A percentile compares a stretch with the other conserved stretches of the same genome.
Conservation (phyloP, 2,797 vertebrate genomes). For the Tolypeutes matacus region DNA sequence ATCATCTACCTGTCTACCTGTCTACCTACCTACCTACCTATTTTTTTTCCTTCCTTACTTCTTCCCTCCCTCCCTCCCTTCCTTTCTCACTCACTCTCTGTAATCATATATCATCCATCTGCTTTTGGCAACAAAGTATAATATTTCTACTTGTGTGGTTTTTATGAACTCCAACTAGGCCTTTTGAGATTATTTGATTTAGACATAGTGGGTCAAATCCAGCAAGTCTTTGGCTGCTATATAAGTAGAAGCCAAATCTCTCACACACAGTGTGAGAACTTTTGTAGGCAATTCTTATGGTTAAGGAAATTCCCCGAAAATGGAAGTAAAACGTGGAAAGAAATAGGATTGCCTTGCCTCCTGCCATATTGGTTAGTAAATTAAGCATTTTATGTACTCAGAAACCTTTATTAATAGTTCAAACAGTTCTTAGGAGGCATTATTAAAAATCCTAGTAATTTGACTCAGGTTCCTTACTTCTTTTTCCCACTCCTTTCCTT, state of each 20-base stretch:
- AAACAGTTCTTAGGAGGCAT: background rate
- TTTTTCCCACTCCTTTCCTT: background rate
- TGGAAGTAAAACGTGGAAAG: slow-evolving; percentile 39
- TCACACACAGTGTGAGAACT: background rate
- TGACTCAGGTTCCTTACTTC: background rate
- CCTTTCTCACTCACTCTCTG: background rate
- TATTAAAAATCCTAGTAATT: background rate
- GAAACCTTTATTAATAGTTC: slow-evolving; percentile 58
- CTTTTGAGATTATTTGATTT: slow-evolving; percentile 72
- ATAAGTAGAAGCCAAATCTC: slow-evolving; percentile 49
- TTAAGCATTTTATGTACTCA: background rate
- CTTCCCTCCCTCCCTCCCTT: background rate
- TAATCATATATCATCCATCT: background rate
- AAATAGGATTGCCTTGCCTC: slow-evolving; percentile 24
- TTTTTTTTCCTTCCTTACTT: too few species aligned
- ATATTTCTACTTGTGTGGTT: slow-evolving; percentile 58
- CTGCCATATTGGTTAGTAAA: background rate
- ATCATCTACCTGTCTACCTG: background rate
- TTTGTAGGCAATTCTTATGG: slow-evolving; percentile 43
- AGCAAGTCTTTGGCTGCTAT: background rate
- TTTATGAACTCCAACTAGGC: slow-evolving; percentile 51
- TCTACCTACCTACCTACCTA: background rate
- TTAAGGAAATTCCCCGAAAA: slow-evolving; percentile 52
- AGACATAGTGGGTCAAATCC: slow-evolving; percentile 24
- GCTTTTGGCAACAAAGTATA: slow-evolving; percentile 58